phyloP scores from a whole-genome alignment of 2,113 vertebrate species.

The Alligator mississippiensis region DNA sequence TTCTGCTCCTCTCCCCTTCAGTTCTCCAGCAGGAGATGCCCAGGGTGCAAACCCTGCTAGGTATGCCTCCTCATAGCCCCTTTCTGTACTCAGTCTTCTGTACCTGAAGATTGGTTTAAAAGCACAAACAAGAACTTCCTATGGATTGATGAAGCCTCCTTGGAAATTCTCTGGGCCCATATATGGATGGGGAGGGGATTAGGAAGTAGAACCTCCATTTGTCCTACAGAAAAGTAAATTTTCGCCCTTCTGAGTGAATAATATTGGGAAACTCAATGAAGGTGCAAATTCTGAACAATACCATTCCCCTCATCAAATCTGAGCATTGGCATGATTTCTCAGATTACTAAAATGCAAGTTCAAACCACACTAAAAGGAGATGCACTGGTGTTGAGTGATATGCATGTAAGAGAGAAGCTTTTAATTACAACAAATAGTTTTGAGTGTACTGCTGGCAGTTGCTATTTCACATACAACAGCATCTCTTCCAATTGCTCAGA shows the following conservation, averaged over 20 bases:
- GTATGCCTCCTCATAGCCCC: no score
- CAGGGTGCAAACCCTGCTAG: no score
- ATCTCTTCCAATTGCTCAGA: neutral
- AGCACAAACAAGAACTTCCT: neutral
- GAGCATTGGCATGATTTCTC: neutral
- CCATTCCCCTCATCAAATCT: neutral
- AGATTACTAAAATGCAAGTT: neutral
- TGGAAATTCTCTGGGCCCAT: neutral
- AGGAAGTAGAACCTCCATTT: neutral
- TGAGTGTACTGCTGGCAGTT: neutral
- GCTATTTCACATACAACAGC: neutral
- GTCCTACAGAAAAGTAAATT: neutral
- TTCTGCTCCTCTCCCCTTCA: no score
- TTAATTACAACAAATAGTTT: neutral
- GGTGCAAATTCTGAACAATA: neutral
- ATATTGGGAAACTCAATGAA: neutral
- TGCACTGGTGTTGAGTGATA: neutral
- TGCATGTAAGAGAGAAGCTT: neutral
- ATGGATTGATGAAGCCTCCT: no score
- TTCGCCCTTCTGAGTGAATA: neutral
- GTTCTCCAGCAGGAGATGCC: no score
- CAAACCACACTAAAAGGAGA: constrained; percentile 19
- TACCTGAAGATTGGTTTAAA: neutral
- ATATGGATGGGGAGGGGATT: neutral
- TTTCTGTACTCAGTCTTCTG: neutral